phyloP scores from a whole-genome alignment of 23 tunicate species.

The Trididemnum nubilum region DNA sequence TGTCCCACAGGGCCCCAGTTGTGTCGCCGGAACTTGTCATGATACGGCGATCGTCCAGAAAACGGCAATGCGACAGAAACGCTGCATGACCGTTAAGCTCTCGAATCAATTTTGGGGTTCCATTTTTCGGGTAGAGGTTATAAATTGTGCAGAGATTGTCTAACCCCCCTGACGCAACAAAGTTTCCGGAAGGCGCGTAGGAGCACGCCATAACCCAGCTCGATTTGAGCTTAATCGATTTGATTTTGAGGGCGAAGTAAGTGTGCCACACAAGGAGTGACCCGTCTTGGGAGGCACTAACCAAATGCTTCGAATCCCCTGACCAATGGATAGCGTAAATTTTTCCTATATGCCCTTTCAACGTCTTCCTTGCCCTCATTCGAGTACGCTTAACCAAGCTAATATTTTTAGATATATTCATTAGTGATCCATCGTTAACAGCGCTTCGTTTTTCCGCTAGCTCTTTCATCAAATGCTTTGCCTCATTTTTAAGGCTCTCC shows the following conservation, averaged over 20 bases:
- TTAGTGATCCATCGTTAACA: constrained; percentile 4
- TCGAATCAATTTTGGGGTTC: background rate
- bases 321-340: constrained; percentile 36
- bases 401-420: background rate
- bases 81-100: constrained; percentile 12
- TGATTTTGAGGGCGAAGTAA: background rate
- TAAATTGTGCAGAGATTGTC: constrained; percentile 70
- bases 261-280: constrained; percentile 14
- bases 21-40: constrained; percentile 18
- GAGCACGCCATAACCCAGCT: constrained; percentile 86
- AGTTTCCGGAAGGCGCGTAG: constrained; percentile 71
- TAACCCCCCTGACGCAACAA: constrained; percentile 76
- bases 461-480: background rate
- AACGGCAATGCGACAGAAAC: constrained; percentile 33
- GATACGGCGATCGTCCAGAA: constrained; percentile 13
- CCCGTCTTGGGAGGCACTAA: constrained; percentile 35
- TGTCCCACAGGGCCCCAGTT: background rate
- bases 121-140: constrained; percentile 48
- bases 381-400: background rate
- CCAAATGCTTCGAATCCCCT: constrained; percentile 30
- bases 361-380: constrained; percentile 12
- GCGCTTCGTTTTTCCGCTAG: background rate
- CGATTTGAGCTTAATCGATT: constrained; percentile 58
- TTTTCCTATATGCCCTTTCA: constrained; percentile 25
- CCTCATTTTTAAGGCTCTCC: background rate